These are phyloP conservation scores for Pocota personata DNA, from an alignment of 2,888 invertebrate genomes.

Conservation along the genomic window DNA sequence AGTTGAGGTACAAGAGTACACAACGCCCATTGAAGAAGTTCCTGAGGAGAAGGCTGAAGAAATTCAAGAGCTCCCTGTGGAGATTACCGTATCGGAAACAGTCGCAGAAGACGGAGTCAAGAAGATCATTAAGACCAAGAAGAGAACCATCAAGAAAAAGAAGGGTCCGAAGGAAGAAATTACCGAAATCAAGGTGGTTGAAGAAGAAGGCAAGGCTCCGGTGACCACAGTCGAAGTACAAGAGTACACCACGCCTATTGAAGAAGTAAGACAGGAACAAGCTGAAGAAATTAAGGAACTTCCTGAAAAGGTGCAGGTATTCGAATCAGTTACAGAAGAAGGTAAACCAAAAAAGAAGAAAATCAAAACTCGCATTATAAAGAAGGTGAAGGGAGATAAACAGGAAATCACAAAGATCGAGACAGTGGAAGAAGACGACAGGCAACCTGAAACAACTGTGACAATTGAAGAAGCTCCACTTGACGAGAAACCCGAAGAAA, in stretches of 20 bases:
- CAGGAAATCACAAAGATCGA: constrained; percentile 80
- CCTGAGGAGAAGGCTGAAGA: constrained; percentile 33
- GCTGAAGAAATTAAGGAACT: constrained; percentile 29
- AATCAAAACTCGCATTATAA: not conserved
- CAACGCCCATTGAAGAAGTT: too few relatives aligned
- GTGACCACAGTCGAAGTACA: constrained; percentile 78
- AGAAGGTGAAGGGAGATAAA: constrained; percentile 75
- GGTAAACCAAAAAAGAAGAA: constrained; percentile 14
- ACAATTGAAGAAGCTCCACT: constrained; percentile 74
- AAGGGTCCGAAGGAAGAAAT: constrained; percentile 78
- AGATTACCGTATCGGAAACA: constrained; percentile 80
- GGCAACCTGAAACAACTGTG: constrained; percentile 76
- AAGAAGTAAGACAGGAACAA: too few relatives aligned
- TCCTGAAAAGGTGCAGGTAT: constrained; percentile 76
- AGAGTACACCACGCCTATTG: constrained; percentile 77
- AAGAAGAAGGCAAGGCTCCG: constrained; percentile 78
- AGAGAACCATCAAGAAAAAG: constrained; percentile 81
- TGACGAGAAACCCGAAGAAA: constrained; percentile 58
- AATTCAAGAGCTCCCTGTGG: constrained; percentile 78
- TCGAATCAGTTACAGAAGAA: constrained; percentile 76
- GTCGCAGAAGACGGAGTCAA: constrained; percentile 77
- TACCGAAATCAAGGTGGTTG: constrained; percentile 64
- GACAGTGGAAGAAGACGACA: constrained; percentile 79
- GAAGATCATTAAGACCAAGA: constrained; percentile 79
- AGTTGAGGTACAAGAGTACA: constrained; percentile 77